Base-by-base conservation (phyloP, 2,888 invertebrate genomes). In the Torymus auratus region DNA sequence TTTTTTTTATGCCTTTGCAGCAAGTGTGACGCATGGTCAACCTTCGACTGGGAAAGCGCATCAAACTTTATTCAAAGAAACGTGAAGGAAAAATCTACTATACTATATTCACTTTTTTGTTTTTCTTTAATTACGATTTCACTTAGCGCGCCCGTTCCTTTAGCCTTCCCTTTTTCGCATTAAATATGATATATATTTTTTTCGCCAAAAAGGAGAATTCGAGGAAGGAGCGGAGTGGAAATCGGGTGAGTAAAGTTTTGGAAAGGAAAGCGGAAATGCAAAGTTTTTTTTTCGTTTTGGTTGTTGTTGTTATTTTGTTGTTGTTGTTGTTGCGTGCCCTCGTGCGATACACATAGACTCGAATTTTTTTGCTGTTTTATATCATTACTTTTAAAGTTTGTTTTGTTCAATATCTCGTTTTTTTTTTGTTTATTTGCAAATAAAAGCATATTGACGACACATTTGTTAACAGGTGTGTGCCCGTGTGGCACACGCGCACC, bases 41-140 rank as follows among this genome's bases (percentile, higher is more conserved):
- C 53, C 67, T 77, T 72, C 60, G 50, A 78, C 78, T 80, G 74
- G 74, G 74, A 81, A 83, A 82, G 81, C 81, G 84, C 85, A 85
- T 85, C 85, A 85, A 85, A 85, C 83, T 85, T 85, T 84, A 81
- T 84, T 84, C 85, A 85, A 85, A 85, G 85, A 83, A 82, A 77
- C 81, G 81, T 82, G 80, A 80, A 82, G 82, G 76, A 82, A 80
- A 82, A 80, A 81, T 83, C 83, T 81, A 81, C 79, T 79, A 79
- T 76, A 72, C 74, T 83, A 83, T 81, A 81, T 79, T 81, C 81
- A 70, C 75, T 81, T 83, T 78, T 76, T 82, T 81, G 56, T 81
- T 76, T 70, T 72, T 52, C 76, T 78, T 78, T 56, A 81, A 78
- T 81, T 77, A 78, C 78, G 80, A 82, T 82, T 82, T 82, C 74